These are phyloP conservation scores for Dromiciops gliroides DNA, from an alignment of 2,113 vertebrate genomes.

Conservation along the genomic window DNA sequence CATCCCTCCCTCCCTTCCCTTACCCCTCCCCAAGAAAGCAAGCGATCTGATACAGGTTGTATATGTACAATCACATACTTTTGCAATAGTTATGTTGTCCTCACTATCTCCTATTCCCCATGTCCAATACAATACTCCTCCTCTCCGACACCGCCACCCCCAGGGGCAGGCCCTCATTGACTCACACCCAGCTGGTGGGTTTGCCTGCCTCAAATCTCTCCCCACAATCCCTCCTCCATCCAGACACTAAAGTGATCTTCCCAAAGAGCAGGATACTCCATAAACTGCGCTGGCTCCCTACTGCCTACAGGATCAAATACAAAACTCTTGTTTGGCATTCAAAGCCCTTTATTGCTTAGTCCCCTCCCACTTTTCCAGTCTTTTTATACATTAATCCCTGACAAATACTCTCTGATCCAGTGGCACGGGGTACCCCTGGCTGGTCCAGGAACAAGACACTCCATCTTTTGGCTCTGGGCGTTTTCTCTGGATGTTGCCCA, in stretches of 20 bases:
- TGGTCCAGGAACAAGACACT: neutral
- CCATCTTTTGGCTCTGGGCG: neutral
- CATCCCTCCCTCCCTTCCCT: no score
- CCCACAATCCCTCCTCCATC: neutral
- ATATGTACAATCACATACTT: no score
- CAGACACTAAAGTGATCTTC: neutral
- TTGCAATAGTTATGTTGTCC: no score
- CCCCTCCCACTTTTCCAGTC: neutral
- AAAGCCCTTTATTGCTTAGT: neutral
- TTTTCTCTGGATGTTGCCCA: neutral
- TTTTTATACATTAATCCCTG: neutral
- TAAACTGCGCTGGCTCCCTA: neutral
- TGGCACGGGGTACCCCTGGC: neutral
- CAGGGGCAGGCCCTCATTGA: no score
- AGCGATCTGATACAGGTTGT: no score
- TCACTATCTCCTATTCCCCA: no score
- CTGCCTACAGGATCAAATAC: neutral
- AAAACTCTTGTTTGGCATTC: neutral
- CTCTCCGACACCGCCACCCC: no score
- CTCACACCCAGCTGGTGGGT: no score
- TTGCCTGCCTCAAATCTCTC: no score
- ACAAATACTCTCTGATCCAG: neutral
- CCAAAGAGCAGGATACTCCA: neutral
- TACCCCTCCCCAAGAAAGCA: no score
- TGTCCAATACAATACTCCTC: no score